These are phyloP conservation scores for Phylloscopus trochilus DNA, from an alignment of 2,113 vertebrate genomes.

Conservation along the genomic window DNA sequence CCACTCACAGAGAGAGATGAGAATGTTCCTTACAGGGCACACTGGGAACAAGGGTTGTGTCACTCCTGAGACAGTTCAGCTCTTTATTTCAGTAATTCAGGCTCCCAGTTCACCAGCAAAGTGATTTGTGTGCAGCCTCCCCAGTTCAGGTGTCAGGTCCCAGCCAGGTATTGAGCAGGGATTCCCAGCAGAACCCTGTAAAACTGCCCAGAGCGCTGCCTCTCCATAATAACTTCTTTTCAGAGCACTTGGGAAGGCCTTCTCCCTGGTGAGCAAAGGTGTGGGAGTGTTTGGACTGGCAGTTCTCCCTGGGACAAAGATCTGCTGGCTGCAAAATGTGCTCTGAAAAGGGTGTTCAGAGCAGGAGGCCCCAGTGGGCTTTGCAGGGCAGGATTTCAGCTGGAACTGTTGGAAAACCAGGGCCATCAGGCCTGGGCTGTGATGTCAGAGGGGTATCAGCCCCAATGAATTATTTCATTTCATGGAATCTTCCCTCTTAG, in stretches of 20 bases:
- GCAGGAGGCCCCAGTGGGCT: not conserved
- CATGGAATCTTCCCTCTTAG: not conserved
- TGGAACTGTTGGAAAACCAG: not conserved
- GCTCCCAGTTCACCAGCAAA: not conserved
- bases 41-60: not conserved
- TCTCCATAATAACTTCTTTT: constrained; percentile 24
- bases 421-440: not conserved
- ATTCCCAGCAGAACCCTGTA: not conserved
- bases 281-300: constrained; percentile 45
- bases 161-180: not conserved
- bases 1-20: rapidly evolving
- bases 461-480: not conserved
- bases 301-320: not conserved
- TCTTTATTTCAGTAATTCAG: not conserved
- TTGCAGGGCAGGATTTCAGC: not conserved
- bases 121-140: not conserved
- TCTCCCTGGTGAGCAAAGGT: constrained; percentile 18
- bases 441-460: not conserved
- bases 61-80: not conserved
- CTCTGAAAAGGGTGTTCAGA: constrained; percentile 12
- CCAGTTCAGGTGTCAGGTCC: not conserved
- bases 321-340: not conserved
- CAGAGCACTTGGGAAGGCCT: not conserved
- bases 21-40: not conserved
- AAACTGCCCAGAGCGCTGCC: not conserved